phyloP scores from a whole-genome alignment of 2,797 vertebrate genomes.

The Gadopsis bispinosus region DNA sequence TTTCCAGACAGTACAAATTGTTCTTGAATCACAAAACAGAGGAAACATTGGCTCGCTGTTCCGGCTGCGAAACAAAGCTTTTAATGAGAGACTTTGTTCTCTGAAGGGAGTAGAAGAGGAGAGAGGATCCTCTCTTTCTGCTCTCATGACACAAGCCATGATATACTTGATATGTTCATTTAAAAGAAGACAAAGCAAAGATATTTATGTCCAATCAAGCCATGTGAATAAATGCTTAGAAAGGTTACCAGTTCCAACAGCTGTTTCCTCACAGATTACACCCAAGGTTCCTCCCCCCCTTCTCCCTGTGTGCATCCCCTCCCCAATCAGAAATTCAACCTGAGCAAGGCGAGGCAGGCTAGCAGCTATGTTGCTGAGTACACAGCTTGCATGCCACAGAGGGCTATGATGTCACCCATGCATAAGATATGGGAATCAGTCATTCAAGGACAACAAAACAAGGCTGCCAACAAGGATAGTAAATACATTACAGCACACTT shows the following conservation, averaged over 20 bases:
- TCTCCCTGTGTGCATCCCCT: background rate
- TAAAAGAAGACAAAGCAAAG: conserved; percentile 10
- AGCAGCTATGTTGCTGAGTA: conserved; percentile 53
- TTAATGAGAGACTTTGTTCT: conserved; percentile 52
- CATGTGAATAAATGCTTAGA: conserved; percentile 21
- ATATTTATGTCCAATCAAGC: conserved; percentile 35
- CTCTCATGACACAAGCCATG: conserved; percentile 21
- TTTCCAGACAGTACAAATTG: conserved; percentile 77
- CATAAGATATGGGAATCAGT: conserved; percentile 68
- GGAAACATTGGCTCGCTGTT: conserved; percentile 68
- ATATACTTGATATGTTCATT: conserved; percentile 4
- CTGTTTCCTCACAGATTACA: conserved; percentile 53
- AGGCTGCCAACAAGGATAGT: conserved; percentile 76
- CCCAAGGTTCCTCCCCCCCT: conserved; percentile 17
- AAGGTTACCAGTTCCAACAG: conserved; percentile 47
- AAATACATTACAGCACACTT: conserved; percentile 82
- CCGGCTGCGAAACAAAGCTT: conserved; percentile 49
- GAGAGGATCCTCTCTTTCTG: conserved; percentile 26
- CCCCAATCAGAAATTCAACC: conserved; percentile 59
- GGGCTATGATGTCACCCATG: conserved; percentile 74
- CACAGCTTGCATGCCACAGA: conserved; percentile 63
- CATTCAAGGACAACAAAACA: conserved; percentile 78
- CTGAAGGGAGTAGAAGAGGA: conserved; percentile 43
- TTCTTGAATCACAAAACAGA: conserved; percentile 68
- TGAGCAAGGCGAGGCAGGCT: conserved; percentile 31